Conservation (phyloP, 2,113 vertebrate genomes). For the Macaca nemestrina region DNA sequence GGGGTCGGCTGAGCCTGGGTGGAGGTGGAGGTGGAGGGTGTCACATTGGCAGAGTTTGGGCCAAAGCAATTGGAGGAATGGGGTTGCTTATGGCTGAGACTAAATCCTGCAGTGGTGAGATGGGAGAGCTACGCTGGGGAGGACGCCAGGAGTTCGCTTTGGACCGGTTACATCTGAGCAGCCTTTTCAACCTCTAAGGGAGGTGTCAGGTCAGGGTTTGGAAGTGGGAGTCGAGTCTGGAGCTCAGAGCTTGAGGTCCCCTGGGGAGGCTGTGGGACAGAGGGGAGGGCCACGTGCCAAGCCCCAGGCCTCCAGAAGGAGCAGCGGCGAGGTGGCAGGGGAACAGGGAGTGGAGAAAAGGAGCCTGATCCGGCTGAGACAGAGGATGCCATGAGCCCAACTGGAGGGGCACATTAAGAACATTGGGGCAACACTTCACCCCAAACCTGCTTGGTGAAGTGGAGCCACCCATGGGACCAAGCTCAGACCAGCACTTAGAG, state of each 20-base stretch:
- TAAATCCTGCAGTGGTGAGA: background rate
- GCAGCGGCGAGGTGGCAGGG: background rate
- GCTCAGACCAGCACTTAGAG: background rate
- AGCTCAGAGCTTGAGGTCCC: background rate
- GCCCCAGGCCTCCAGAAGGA: background rate
- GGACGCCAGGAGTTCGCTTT: too few species aligned
- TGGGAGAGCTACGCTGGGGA: background rate
- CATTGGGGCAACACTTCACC: fast-evolving
- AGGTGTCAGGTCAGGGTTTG: background rate
- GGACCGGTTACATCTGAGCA: too few species aligned
- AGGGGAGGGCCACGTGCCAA: background rate
- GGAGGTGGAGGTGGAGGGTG: background rate
- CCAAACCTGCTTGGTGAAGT: background rate
- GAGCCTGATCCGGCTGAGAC: background rate
- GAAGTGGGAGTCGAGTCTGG: background rate
- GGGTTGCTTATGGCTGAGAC: background rate
- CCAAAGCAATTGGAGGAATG: background rate
- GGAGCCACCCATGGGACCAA: background rate
- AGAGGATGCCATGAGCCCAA: background rate
- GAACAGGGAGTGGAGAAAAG: background rate
- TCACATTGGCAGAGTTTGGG: background rate
- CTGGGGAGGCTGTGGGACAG: background rate
- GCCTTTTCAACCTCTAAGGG: background rate
- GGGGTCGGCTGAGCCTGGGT: background rate
- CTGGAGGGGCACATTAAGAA: background rate